Conservation (phyloP, 2,888 invertebrate genomes). For the Agrilus mali region DNA sequence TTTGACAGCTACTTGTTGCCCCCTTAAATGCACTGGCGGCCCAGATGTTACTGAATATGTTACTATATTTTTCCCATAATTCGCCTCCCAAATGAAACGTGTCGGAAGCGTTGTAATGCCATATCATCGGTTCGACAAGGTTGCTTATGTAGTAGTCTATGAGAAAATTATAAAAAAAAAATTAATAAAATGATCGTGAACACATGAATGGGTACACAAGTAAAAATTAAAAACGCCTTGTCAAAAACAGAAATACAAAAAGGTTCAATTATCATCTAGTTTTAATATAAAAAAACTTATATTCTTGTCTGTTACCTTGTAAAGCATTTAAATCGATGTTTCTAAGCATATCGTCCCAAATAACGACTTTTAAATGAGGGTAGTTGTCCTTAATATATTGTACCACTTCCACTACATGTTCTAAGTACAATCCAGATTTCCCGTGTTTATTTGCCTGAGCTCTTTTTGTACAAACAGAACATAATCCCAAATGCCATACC, state of each 20-base stretch:
- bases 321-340: constrained; percentile 41
- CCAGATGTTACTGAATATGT: constrained; percentile 61
- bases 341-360: constrained; percentile 85
- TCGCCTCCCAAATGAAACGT: constrained; percentile 38
- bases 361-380: constrained; percentile 51
- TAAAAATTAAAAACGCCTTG: no score
- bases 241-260: no score
- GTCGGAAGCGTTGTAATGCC: constrained; percentile 50
- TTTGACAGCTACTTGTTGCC: constrained; percentile 62
- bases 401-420: constrained; percentile 52
- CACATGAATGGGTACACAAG: no score
- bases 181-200: no score
- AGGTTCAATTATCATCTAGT: no score
- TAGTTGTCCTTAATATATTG: constrained; percentile 46
- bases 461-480: constrained; percentile 42
- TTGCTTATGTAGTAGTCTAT: constrained; percentile 47
- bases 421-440: constrained; percentile 47
- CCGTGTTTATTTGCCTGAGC: constrained; percentile 37
- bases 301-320: constrained; percentile 40
- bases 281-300: no score
- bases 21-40: constrained; percentile 77
- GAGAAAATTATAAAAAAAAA: constrained; percentile 9
- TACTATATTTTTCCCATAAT: constrained; percentile 53
- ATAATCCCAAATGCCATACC: constrained; percentile 62
- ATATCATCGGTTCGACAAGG: constrained; percentile 54